Conservation (phyloP, 2,888 invertebrate species). For the Pyrrhia umbra region DNA sequence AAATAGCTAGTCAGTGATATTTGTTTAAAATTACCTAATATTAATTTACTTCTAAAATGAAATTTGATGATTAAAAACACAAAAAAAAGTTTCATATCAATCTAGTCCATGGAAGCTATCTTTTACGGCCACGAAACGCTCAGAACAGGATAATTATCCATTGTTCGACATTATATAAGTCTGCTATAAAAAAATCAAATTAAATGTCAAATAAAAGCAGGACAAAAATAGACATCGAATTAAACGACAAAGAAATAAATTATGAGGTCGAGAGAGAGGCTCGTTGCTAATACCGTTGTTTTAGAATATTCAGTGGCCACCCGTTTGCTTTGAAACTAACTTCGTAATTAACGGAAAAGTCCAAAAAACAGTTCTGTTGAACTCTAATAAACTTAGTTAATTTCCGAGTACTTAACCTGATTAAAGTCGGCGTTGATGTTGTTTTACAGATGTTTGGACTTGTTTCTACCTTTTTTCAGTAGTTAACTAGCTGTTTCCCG, state of each 20-base stretch:
- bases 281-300: slow-evolving; percentile 25
- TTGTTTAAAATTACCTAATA: too few relatives aligned
- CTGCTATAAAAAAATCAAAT: slow-evolving; percentile 38
- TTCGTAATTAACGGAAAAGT: slow-evolving; percentile 50
- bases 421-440: slow-evolving; percentile 19
- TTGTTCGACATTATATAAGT: slow-evolving; percentile 35
- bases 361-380: slow-evolving; percentile 38
- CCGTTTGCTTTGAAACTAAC: slow-evolving; percentile 50
- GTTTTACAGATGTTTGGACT: slow-evolving; percentile 9
- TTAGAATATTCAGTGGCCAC: slow-evolving; percentile 23
- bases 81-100: too few relatives aligned
- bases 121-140: background rate
- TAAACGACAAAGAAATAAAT: slow-evolving; percentile 39
- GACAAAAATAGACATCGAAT: slow-evolving; percentile 32
- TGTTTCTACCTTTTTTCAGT: slow-evolving; percentile 2
- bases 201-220: slow-evolving; percentile 29
- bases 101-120: background rate
- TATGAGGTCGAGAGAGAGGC: slow-evolving; percentile 23
- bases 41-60: too few relatives aligned
- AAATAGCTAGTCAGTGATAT: too few relatives aligned
- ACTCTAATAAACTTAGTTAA: slow-evolving; percentile 41
- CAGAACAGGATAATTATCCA: slow-evolving; percentile 5
- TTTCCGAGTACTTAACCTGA: slow-evolving; percentile 39
- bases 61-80: too few relatives aligned
- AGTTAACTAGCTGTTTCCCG: too few relatives aligned